Conservation (phyloP, 2,113 vertebrate species). For the Scophthalmus maximus region DNA sequence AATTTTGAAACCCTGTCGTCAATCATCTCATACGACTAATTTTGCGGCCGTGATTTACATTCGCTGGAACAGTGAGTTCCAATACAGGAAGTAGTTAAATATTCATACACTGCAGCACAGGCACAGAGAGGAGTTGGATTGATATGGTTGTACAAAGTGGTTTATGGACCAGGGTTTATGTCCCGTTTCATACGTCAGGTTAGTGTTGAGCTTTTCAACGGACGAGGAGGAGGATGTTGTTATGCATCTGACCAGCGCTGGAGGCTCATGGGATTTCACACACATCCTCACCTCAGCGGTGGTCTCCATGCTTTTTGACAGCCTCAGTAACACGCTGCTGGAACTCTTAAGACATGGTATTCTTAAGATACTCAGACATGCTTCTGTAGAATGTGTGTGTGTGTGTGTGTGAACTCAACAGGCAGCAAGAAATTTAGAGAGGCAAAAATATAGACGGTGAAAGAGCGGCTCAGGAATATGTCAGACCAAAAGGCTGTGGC, state of each 20-base stretch:
- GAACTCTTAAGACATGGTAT: constrained; percentile 71
- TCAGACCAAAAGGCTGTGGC: constrained; percentile 59
- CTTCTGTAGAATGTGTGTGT: constrained; percentile 56
- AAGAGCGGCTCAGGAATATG: constrained; percentile 57
- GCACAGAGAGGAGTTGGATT: not conserved
- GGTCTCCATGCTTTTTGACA: constrained; percentile 72
- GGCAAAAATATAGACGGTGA: constrained; percentile 56
- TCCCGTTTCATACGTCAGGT: not conserved
- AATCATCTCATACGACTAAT: not conserved
- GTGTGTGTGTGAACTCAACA: constrained; percentile 41
- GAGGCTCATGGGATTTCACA: constrained; percentile 75
- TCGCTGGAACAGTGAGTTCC: constrained; percentile 8
- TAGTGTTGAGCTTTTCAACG: too few species aligned
- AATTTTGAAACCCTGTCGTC: not conserved
- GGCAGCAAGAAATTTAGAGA: constrained; percentile 51
- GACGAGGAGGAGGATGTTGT: constrained; percentile 50
- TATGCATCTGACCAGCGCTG: constrained; percentile 51
- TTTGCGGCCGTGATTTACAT: constrained; percentile 6
- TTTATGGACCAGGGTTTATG: not conserved
- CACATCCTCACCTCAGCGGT: constrained; percentile 76
- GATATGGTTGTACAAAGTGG: too few species aligned
- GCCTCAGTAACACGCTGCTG: constrained; percentile 72
- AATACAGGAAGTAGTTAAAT: constrained; percentile 8
- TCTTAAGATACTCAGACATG: constrained; percentile 66
- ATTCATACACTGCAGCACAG: not conserved